Percentiles rank a stretch among this genome's conserved stretches.
phyloP scores from a whole-genome alignment of 2,888 invertebrate species.

The Axea sp. region DNA sequence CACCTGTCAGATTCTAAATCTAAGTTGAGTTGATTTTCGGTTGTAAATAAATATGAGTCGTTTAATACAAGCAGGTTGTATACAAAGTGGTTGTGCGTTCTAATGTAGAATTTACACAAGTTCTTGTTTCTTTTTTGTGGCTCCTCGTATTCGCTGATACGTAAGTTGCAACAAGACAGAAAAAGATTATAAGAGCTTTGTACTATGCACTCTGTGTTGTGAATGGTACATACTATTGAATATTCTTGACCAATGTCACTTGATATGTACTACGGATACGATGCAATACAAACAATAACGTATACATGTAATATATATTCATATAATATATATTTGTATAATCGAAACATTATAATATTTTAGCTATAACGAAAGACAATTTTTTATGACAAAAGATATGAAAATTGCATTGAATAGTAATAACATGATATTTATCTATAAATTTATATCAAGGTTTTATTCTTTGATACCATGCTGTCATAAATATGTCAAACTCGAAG shows the following conservation, averaged over 20 bases:
- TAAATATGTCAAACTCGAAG: constrained; percentile 6
- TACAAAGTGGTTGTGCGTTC: constrained; percentile 78
- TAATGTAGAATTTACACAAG: constrained; percentile 74
- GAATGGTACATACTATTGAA: constrained; percentile 73
- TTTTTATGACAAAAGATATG: constrained; percentile 66
- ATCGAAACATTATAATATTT: constrained; percentile 78
- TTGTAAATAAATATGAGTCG: constrained; percentile 43
- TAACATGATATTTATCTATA: constrained; percentile 73
- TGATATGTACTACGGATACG: constrained; percentile 65
- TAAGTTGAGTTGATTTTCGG: constrained; percentile 21
- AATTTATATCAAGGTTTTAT: constrained; percentile 69
- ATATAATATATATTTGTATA: constrained; percentile 77
- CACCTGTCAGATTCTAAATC: constrained; percentile 11
- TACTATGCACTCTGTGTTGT: constrained; percentile 80
- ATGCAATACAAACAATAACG: constrained; percentile 67
- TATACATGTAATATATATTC: constrained; percentile 69
- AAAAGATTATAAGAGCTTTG: constrained; percentile 75
- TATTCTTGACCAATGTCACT: constrained; percentile 57
- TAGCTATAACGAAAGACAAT: constrained; percentile 78
- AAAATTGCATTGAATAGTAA: constrained; percentile 68
- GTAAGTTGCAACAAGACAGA: constrained; percentile 66
- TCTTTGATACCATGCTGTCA: constrained; percentile 67
- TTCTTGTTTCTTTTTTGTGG: constrained; percentile 61
- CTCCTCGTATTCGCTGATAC: constrained; percentile 59
- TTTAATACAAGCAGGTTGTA: constrained; percentile 76